Evolutionary conservation across 2,888 invertebrate genomes (phyloP).

Genomic region (Ferdinandea cuprea): DNA sequence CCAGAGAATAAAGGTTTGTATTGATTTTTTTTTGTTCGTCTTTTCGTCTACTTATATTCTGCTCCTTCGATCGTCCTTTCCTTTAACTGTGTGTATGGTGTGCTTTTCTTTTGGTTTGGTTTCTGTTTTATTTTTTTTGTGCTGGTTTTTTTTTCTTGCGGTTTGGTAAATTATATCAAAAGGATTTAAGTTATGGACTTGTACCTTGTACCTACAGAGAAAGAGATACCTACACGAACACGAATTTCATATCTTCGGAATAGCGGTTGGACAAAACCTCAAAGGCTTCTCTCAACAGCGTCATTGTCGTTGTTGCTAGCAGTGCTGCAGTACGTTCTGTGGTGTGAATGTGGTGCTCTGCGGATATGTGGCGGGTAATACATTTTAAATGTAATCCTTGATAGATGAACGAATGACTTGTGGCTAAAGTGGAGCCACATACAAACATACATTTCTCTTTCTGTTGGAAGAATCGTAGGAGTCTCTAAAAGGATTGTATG

Average conservation of each 20-base stretch:
- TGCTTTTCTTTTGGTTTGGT: conserved; percentile 7
- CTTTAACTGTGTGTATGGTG: background rate
- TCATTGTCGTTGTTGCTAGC: background rate
- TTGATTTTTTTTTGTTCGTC: background rate
- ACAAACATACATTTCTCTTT: background rate
- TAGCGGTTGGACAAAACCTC: conserved; percentile 38
- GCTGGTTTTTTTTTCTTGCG: background rate
- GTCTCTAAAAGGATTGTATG: conserved; percentile 49
- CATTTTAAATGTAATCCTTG: conserved; percentile 62
- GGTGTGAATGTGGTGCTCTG: conserved; percentile 5
- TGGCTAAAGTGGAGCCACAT: background rate
- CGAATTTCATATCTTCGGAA: conserved; percentile 56
- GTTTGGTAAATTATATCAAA: conserved; percentile 58
- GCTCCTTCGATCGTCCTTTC: background rate
- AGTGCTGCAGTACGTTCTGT: conserved; percentile 5
- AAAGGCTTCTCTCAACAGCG: conserved; percentile 18
- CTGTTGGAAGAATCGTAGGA: conserved; percentile 7
- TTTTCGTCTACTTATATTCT: background rate
- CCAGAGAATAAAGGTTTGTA: conserved; percentile 32
- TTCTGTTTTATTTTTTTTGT: background rate
- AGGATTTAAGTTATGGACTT: conserved; percentile 60
- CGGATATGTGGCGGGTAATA: conserved; percentile 14
- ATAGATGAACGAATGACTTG: conserved; percentile 53
- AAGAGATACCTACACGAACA: conserved; percentile 50
- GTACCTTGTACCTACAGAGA: conserved; percentile 20